These are phyloP conservation scores for Epistrophe grossulariae DNA, from an alignment of 2,888 invertebrate species.

Conservation along the genomic window DNA sequence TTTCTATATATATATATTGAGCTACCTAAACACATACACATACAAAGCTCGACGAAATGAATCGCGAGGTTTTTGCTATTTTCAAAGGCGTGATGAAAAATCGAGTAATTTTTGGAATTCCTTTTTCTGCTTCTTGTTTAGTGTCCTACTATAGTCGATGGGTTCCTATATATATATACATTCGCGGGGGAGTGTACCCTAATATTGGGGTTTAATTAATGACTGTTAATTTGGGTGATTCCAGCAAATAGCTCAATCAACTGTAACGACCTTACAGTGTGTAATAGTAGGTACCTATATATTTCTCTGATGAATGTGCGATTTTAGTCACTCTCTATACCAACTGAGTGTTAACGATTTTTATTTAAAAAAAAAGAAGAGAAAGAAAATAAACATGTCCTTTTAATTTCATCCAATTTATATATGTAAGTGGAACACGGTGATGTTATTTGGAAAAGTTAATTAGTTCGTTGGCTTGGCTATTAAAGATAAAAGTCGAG, in stretches of 20 bases:
- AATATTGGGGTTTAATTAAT: constrained; percentile 72
- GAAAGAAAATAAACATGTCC: background rate
- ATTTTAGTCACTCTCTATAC: constrained; percentile 26
- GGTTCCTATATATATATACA: background rate
- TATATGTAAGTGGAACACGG: background rate
- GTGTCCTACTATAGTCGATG: constrained; percentile 5
- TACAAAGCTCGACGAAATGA: constrained; percentile 20
- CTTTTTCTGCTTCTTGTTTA: constrained; percentile 42
- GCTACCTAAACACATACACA: background rate
- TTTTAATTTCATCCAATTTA: background rate
- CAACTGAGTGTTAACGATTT: constrained; percentile 60
- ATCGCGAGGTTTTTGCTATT: constrained; percentile 68
- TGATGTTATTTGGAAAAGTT: constrained; percentile 39
- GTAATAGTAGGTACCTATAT: background rate
- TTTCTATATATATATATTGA: background rate
- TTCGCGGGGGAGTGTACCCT: constrained; percentile 20
- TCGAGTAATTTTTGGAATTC: constrained; percentile 69
- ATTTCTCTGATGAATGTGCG: constrained; percentile 54
- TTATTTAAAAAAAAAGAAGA: constrained; percentile 38
- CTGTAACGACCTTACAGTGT: constrained; percentile 18
- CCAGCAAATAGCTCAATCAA: constrained; percentile 73
- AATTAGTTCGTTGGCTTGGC: constrained; percentile 47
- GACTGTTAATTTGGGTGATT: constrained; percentile 73
- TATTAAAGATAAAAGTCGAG: constrained; percentile 1
- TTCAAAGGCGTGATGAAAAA: constrained; percentile 72